Base-by-base conservation (phyloP, 2,797 vertebrate species). In the Odontamblyopus lacepedii region DNA sequence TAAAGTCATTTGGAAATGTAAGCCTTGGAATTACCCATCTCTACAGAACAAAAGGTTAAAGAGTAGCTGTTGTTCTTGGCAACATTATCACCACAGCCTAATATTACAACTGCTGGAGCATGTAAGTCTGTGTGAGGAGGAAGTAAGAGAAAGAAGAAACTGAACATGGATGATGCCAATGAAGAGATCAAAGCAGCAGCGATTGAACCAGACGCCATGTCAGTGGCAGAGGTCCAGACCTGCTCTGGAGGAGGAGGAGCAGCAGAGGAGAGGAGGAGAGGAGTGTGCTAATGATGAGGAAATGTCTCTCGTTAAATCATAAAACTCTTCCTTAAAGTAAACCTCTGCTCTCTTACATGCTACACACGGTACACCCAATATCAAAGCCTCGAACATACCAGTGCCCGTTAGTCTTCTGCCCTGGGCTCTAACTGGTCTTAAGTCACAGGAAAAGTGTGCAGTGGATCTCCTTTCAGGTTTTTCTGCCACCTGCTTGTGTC, bases 111-210 rank as follows among this genome's bases (percentile, higher is more conserved):
- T 16, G 60, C 60, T 87, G 69, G 59, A 64, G n/a, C 3, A 27
- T 81, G 65, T 23, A 3, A 15, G 41, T 6, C 13, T 15, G 11
- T 26, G 38, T 65, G 48, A 27, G 13, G 35, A 57, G 64, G 68
- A 71, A 60, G 64, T 61, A 69, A 59, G 72, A 77, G 81, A 12
- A 44, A 41, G 19, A 53, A 63, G 63, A 80, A 79, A 84, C 35
- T 70, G 77, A 75, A 76, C 72, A 75, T 83, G 76, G 71, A 83
- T 76, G 53, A 78, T 67, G 67, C 74, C 72, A 67, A 76, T 69
- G 74, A 84, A 80, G 61, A 69, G 80, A 79, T 78, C 75, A 81
- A 78, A 71, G 72, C 63, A 50, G 9, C 4, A 44, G 64, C 71
- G 66, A 76, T 86, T 74, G 60, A 72, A 65, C 61, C 55, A 82